Percentiles rank a stretch among this genome's conserved stretches.
These are phyloP conservation scores for Drosophila tristis DNA, from an alignment of 1,140 invertebrate genomes.

Conservation along the genomic window DNA sequence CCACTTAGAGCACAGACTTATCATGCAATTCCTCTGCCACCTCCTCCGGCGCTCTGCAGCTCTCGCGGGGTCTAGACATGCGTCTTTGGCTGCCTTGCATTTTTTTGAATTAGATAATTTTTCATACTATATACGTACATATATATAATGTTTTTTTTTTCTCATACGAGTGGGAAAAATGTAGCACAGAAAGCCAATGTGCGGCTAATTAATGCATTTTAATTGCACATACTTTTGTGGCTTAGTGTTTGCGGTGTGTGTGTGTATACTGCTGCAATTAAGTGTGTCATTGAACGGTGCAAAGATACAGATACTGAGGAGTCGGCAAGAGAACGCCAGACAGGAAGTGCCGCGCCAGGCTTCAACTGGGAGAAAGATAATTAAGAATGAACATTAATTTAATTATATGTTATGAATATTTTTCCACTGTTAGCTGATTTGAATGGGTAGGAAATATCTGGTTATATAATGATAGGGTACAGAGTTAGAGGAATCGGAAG, in stretches of 20 bases:
- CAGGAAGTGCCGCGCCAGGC: slow-evolving; percentile 55
- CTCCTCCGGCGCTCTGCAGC: not conserved
- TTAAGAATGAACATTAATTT: slow-evolving; percentile 34
- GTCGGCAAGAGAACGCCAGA: slow-evolving; percentile 32
- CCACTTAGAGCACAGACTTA: slow-evolving; percentile 17
- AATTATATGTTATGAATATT: slow-evolving; percentile 33
- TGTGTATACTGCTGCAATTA: slow-evolving; percentile 65
- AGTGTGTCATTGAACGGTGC: slow-evolving; percentile 77
- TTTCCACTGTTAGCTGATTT: slow-evolving; percentile 29
- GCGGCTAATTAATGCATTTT: slow-evolving; percentile 74
- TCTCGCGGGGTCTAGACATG: slow-evolving; percentile 36
- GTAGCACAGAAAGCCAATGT: slow-evolving; percentile 68
- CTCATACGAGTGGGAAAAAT: slow-evolving; percentile 49
- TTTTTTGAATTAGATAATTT: slow-evolving; percentile 67
- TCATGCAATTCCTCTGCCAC: slow-evolving; percentile 27
- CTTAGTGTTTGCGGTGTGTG: slow-evolving; percentile 6
- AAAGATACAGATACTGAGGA: slow-evolving; percentile 2
- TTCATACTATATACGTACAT: slow-evolving; percentile 14
- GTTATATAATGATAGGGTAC: slow-evolving; percentile 18
- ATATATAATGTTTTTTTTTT: slow-evolving; percentile 8
- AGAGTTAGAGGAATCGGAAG: too few relatives aligned
- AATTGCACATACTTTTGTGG: slow-evolving; percentile 49
- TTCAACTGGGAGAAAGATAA: slow-evolving; percentile 26
- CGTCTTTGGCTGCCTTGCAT: slow-evolving; percentile 23
- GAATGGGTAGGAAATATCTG: not conserved